These are phyloP conservation scores for Poeciliopsis turneri DNA, from an alignment of 2,797 vertebrate species.

Conservation along the genomic window DNA sequence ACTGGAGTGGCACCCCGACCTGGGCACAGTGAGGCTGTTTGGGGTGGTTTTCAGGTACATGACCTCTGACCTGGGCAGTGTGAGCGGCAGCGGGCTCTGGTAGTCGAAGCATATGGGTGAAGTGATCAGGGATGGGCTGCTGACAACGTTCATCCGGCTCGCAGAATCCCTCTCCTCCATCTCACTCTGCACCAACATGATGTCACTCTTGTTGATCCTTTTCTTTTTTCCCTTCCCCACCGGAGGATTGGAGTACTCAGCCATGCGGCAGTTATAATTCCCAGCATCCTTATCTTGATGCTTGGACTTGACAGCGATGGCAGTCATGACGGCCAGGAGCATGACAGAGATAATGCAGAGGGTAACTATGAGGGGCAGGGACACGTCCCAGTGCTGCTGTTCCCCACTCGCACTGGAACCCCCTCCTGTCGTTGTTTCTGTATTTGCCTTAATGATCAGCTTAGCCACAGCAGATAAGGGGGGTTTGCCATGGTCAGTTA, in stretches of 20 bases:
- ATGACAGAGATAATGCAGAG: conserved; percentile 98
- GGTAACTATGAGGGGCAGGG: conserved; percentile 95
- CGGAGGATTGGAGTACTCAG: conserved; percentile 97
- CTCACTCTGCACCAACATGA: conserved; percentile 99
- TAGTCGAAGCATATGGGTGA: conserved; percentile 99
- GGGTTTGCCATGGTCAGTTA: conserved; percentile 97
- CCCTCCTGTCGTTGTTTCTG: conserved; percentile 88
- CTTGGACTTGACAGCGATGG: conserved; percentile 98
- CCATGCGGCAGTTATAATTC: conserved; percentile 98
- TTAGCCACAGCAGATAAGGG: conserved; percentile 95
- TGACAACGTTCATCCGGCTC: conserved; percentile 99
- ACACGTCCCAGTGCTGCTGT: conserved; percentile 96
- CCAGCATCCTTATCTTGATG: conserved; percentile 99
- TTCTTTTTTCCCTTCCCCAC: conserved; percentile 97
- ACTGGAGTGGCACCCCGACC: conserved; percentile 98
- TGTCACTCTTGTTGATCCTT: conserved; percentile 99
- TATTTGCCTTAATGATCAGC: conserved; percentile 92
- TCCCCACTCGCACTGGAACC: conserved; percentile 90
- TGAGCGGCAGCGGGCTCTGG: conserved; percentile 98
- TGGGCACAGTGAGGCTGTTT: conserved; percentile 97
- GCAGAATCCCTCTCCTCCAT: conserved; percentile 97
- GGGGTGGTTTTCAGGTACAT: conserved; percentile 99
- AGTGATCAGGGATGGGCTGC: conserved; percentile 98
- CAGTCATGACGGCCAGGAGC: conserved; percentile 97
- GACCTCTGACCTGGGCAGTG: conserved; percentile 98